Evolutionary conservation across 35 echinoderm and acorn worm species (phyloP).

Genomic region (Strongylocentrotus purpuratus): DNA sequence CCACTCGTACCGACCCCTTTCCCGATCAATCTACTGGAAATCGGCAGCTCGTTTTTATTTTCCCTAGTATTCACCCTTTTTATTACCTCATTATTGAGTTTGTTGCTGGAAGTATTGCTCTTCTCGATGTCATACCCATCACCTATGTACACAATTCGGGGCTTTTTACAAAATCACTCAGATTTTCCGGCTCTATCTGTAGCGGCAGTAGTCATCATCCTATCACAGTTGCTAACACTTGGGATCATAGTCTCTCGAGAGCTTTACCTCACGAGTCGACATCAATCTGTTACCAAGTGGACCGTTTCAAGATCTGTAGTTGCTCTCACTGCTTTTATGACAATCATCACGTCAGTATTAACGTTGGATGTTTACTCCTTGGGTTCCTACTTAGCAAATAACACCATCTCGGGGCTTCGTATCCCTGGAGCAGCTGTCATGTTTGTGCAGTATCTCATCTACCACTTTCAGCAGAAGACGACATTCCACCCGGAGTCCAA

Average conservation of each 20-base stretch:
- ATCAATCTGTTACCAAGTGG: neutral
- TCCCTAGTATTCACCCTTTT: constrained; percentile 6
- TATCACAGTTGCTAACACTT: neutral
- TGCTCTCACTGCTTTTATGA: neutral
- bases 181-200: neutral
- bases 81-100: neutral
- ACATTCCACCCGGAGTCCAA: neutral
- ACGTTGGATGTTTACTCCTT: neutral
- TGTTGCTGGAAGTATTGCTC: neutral
- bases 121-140: neutral
- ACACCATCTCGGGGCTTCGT: neutral
- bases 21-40: constrained; percentile 29
- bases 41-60: constrained; percentile 20
- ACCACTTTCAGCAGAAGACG: constrained; percentile 14
- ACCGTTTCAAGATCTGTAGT: neutral
- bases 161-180: neutral
- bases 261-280: neutral
- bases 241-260: neutral
- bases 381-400: neutral
- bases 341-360: neutral
- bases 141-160: neutral
- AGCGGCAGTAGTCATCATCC: neutral
- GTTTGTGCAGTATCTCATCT: neutral
- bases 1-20: constrained; percentile 26
- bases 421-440: neutral